Evolutionary conservation across 2,888 invertebrate species (phyloP).

Genomic region (Epicampocera succincta): DNA sequence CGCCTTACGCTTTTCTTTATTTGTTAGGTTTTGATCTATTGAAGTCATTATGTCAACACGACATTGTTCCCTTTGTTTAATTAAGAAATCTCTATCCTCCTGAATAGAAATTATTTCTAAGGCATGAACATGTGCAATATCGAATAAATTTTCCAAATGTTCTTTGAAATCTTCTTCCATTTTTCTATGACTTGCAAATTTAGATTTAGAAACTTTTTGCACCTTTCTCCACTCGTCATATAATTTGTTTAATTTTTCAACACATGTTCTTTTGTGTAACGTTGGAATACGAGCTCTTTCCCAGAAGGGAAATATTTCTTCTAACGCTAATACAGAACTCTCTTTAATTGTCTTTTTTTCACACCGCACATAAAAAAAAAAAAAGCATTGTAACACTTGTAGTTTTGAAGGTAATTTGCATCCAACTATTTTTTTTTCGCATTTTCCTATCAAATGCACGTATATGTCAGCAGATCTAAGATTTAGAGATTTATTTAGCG

Average conservation of each 20-base stretch:
- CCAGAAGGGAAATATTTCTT: slow-evolving; percentile 31
- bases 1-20: slow-evolving; percentile 38
- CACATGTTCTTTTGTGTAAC: too few species aligned
- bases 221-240: too few species aligned
- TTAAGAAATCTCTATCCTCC: slow-evolving; percentile 35
- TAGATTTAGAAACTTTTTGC: too few species aligned
- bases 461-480: slow-evolving; percentile 43
- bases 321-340: slow-evolving; percentile 5
- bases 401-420: slow-evolving; percentile 15
- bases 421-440: slow-evolving; percentile 38
- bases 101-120: slow-evolving; percentile 42
- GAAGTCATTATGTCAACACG: slow-evolving; percentile 38
- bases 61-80: slow-evolving; percentile 39
- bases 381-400: too few species aligned
- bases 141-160: too few species aligned
- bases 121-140: slow-evolving; percentile 32
- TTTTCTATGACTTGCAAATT: too few species aligned
- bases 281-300: slow-evolving; percentile 11
- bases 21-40: slow-evolving; percentile 40
- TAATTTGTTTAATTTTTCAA: too few species aligned
- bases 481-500: slow-evolving; percentile 19
- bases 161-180: too few species aligned
- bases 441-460: slow-evolving; percentile 38
- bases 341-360: slow-evolving; percentile 18
- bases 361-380: too few species aligned